Evolutionary conservation across 2,113 vertebrate genomes (phyloP).

Genomic region (Salvelinus namaycush): DNA sequence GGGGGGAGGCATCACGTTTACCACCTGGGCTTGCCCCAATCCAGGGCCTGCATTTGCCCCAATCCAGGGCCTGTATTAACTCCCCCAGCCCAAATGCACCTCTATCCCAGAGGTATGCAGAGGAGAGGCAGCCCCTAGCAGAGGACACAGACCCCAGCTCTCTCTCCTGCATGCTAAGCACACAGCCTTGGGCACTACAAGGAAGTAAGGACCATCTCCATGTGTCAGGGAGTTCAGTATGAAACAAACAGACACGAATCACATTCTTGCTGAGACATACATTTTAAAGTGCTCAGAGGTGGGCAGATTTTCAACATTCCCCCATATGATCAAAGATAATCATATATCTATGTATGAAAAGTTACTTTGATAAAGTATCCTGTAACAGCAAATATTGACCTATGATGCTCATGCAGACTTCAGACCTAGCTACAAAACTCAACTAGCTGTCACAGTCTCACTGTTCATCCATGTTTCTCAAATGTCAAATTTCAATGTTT

Average conservation of each 20-base stretch:
- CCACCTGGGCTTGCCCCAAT: not conserved
- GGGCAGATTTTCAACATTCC: too few species aligned
- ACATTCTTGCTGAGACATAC: not conserved
- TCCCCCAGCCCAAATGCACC: too few species aligned
- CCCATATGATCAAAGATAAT: too few species aligned
- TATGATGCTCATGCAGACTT: too few species aligned
- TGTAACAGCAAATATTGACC: too few species aligned
- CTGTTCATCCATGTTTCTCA: too few species aligned
- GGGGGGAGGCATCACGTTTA: not conserved
- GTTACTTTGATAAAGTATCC: too few species aligned
- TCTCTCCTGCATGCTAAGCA: constrained; percentile 14
- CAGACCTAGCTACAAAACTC: too few species aligned
- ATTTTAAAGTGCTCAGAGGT: not conserved
- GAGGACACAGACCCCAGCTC: not conserved
- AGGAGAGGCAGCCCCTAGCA: not conserved
- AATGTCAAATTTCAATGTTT: too few species aligned
- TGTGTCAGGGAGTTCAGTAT: not conserved
- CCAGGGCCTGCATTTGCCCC: not conserved
- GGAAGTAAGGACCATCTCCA: not conserved
- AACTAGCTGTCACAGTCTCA: too few species aligned
- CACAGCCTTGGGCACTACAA: constrained; percentile 2
- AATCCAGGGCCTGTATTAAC: not conserved
- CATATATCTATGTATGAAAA: too few species aligned
- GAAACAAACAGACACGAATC: not conserved
- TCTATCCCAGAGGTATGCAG: not conserved